These are phyloP conservation scores for Gadus macrocephalus DNA, from an alignment of 2,113 vertebrate genomes.

Conservation along the genomic window DNA sequence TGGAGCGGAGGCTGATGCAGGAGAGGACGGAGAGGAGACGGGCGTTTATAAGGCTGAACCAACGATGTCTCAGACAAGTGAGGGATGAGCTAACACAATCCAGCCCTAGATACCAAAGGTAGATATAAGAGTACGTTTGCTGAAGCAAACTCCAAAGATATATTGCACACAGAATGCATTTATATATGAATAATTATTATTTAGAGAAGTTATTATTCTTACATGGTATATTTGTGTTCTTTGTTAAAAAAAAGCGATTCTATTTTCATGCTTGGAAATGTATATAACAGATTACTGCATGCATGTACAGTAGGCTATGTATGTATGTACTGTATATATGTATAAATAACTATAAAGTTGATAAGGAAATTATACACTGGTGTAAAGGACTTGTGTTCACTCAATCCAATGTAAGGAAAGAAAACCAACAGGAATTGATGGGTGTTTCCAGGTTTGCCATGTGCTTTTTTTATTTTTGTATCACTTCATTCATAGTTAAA, in stretches of 20 bases:
- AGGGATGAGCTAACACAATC: not conserved
- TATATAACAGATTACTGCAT: constrained; percentile 26
- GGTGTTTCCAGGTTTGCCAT: constrained; percentile 63
- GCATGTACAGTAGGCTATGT: constrained; percentile 14
- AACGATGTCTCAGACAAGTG: too few relatives aligned
- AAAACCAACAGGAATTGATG: constrained; percentile 1
- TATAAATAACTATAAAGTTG: constrained; percentile 8
- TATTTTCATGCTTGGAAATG: constrained; percentile 27
- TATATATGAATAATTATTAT: not conserved
- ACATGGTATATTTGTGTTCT: constrained; percentile 4
- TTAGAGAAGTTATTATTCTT: not conserved
- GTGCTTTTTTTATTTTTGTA: constrained; percentile 71
- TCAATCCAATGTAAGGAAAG: not conserved
- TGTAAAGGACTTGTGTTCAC: not conserved
- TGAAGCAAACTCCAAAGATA: constrained; percentile 2
- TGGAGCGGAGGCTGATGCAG: too few relatives aligned
- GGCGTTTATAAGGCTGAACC: too few relatives aligned
- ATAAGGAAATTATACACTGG: not conserved
- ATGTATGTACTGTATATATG: constrained; percentile 3
- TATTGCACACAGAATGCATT: constrained; percentile 1
- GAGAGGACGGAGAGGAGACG: too few relatives aligned
- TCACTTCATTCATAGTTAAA: constrained; percentile 75
- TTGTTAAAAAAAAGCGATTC: constrained; percentile 20
- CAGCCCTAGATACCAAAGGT: not conserved
- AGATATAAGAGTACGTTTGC: not conserved